Conservation (phyloP, 2,797 vertebrate species). For the Phataginus tricuspis region DNA sequence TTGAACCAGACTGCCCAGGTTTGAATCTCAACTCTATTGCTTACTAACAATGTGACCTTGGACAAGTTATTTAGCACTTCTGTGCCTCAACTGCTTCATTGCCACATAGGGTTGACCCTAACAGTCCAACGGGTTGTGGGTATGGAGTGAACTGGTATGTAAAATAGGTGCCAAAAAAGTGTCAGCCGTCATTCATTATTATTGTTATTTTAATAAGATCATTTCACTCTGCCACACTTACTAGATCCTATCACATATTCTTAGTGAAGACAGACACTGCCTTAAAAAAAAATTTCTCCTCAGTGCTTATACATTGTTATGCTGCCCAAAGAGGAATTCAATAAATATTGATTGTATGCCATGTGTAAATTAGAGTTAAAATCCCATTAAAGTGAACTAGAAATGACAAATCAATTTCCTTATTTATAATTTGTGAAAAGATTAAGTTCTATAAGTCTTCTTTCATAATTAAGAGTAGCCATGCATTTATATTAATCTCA, state of each 20-base stretch:
- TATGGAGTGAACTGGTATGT: neutral
- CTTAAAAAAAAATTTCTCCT: neutral
- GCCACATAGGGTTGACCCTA: neutral
- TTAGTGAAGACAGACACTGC: neutral
- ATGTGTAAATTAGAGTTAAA: constrained; percentile 72
- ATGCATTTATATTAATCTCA: constrained; percentile 27
- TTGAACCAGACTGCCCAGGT: neutral
- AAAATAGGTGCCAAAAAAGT: constrained; percentile 16
- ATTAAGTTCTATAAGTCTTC: constrained; percentile 61
- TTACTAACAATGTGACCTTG: neutral
- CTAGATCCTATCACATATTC: neutral
- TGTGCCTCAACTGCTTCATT: neutral
- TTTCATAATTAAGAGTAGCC: constrained; percentile 51
- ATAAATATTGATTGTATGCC: constrained; percentile 59
- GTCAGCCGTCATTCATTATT: neutral
- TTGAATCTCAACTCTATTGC: neutral
- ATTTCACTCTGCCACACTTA: neutral
- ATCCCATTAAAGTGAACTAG: constrained; percentile 54
- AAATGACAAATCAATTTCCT: constrained; percentile 68
- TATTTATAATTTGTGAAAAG: constrained; percentile 63
- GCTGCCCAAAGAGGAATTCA: constrained; percentile 56
- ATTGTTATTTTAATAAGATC: neutral
- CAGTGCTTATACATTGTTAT: neutral
- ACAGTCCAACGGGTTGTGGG: neutral
- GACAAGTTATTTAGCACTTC: neutral